Conservation (phyloP, 2,113 vertebrate species). For the Sinocyclocheilus grahami region DNA sequence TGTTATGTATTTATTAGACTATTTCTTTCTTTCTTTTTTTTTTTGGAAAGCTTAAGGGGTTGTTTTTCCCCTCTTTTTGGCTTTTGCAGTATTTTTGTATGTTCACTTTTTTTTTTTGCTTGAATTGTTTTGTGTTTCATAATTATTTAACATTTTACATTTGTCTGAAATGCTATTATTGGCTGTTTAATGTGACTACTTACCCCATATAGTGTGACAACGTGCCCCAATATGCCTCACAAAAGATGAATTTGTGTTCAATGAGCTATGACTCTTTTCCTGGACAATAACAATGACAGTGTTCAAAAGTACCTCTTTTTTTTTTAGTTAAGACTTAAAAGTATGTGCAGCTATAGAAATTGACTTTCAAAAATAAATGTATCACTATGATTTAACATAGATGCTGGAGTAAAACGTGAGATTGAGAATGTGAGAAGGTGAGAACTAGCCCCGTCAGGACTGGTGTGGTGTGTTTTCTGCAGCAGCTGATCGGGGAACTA, state of each 20-base stretch:
- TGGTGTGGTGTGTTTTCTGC: background rate
- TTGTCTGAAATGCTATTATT: too few relatives aligned
- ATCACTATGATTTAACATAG: background rate
- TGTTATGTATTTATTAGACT: too few relatives aligned
- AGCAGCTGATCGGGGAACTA: slow-evolving; percentile 52
- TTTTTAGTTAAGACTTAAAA: background rate
- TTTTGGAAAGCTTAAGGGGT: too few relatives aligned
- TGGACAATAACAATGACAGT: background rate
- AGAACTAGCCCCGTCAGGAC: slow-evolving; percentile 1
- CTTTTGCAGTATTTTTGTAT: too few relatives aligned
- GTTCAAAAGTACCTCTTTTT: background rate
- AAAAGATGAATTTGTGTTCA: background rate
- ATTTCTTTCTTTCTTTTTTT: too few relatives aligned
- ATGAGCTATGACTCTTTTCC: background rate
- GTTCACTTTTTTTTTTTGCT: too few relatives aligned
- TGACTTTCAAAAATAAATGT: background rate
- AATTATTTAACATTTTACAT: too few relatives aligned
- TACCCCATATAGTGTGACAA: too few relatives aligned
- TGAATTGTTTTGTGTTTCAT: too few relatives aligned
- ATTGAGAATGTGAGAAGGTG: background rate
- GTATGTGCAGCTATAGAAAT: background rate
- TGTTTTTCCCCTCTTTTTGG: too few relatives aligned
- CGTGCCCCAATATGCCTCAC: background rate
- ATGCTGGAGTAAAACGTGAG: too few relatives aligned
- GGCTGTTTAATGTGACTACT: too few relatives aligned